Percentiles rank a stretch among this genome's conserved stretches.
Conservation (phyloP, 2,113 vertebrate species). For the Girardinichthys multiradiatus region DNA sequence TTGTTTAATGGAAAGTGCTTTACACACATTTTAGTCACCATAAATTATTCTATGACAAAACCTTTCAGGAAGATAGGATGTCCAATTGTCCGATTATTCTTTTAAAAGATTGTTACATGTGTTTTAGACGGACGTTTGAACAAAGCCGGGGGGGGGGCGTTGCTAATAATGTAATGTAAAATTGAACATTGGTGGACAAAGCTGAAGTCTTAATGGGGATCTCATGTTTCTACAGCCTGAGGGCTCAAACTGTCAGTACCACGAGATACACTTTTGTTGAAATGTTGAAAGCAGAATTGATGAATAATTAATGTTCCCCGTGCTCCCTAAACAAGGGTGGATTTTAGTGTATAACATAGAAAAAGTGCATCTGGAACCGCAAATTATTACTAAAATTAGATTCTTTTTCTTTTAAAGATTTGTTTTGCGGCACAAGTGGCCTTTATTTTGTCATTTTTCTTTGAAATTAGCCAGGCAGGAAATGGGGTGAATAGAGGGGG, state of each 20-base stretch:
- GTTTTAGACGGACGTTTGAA: conserved; percentile 55
- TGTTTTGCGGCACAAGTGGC: too few relatives aligned
- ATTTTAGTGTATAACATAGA: conserved; percentile 4
- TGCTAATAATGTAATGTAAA: conserved; percentile 40
- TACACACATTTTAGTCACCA: conserved; percentile 59
- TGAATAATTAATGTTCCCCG: conserved; percentile 67
- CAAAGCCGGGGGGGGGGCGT: conserved; percentile 3
- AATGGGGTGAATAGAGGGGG: too few relatives aligned
- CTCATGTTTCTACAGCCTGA: conserved; percentile 57
- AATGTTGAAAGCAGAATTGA: conserved; percentile 35
- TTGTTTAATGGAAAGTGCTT: conserved; percentile 61
- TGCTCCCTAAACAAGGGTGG: conserved; percentile 24
- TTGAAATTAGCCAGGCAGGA: too few relatives aligned
- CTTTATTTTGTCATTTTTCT: too few relatives aligned
- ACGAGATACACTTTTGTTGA: conserved; percentile 44
- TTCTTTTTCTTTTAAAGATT: too few relatives aligned
- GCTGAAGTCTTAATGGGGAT: conserved; percentile 72
- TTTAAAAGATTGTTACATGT: conserved; percentile 55
- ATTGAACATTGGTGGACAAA: conserved; percentile 40
- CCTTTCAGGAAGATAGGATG: conserved; percentile 34
- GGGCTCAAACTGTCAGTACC: conserved; percentile 32
- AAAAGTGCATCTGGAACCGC: conserved; percentile 13
- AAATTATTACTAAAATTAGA: conserved; percentile 25
- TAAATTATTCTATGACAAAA: conserved; percentile 70
- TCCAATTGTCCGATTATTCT: conserved; percentile 67